Base-by-base conservation (phyloP, 1,140 invertebrate genomes). In the Saxidomus purpurata region DNA sequence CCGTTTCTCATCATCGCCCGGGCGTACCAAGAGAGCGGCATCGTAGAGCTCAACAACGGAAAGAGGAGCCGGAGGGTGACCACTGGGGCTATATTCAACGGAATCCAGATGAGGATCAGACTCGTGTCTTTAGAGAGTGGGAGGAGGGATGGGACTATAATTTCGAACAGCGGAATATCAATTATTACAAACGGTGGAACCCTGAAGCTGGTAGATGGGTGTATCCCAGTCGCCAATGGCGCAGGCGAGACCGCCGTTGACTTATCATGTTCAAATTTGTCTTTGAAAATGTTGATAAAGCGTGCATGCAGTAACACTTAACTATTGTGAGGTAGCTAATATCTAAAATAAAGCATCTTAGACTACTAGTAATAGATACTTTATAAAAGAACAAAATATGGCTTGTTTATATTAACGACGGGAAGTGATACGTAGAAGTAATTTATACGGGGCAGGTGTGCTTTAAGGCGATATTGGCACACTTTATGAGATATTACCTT, bases 31-130 rank as follows among this genome's bases (percentile, higher is more conserved):
- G 6, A 28, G 11, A 40, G 25, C n/a, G 13, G 6, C 19, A 40
- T 6, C 38, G 71, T n/a, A 9, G 38, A 13, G 38, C 25, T 11
- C 19, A 15, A 40, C 9, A 74, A 13, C 17, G 40, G 15, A 47
- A 76, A 25, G 15, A 9, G 3, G 71, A 76, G 38, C 71, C 71
- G n/a, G 71, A 76, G 49, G 71, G 71, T 13, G 71, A 76, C n/a
- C 71, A 76, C n/a, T 40, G 36, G 38, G 71, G 38, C 38, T 76
- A 76, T n/a, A 25, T 25, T 8, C 34, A 34, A 25, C 19, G 17
- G 13, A 38, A 15, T 40, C 13, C 19, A 15, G 34, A 71, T n/a
- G 67, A 71, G 13, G 38, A 71, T 9, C 59, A 63, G n/a, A 63
- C n/a, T 28, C 4, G 15, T 4, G 1, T 25, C 59, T 63, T 63